A percentile compares a stretch with the other conserved stretches of the same genome.
Conservation (phyloP, 2,797 vertebrate species). For the Acrocephalus scirpaceus region DNA sequence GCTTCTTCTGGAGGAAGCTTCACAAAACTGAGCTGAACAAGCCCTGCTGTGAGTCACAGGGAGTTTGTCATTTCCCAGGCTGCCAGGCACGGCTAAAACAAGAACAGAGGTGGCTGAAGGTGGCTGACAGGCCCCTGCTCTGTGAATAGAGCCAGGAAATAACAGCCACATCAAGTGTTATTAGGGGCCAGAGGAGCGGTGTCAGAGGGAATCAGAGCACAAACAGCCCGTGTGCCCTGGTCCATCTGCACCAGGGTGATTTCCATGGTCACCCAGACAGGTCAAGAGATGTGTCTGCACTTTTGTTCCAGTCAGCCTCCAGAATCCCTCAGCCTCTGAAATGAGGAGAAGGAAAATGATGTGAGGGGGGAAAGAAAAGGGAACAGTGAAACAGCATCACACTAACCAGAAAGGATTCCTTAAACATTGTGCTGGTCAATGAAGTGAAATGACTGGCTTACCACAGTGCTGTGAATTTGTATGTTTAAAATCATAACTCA, state of each 20-base stretch:
- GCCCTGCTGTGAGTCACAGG: background rate
- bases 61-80: background rate
- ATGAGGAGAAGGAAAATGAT: background rate
- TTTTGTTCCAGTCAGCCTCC: background rate
- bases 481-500: background rate
- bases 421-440: background rate
- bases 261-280: background rate
- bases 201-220: background rate
- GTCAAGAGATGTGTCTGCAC: background rate
- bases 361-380: accelerated
- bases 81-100: background rate
- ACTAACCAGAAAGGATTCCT: background rate
- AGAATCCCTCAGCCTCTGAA: background rate
- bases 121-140: background rate
- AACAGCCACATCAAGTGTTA: background rate
- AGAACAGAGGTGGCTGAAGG: slow-evolving; percentile 6
- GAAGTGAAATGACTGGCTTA: background rate
- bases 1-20: background rate
- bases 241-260: background rate
- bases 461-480: background rate
- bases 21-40: background rate
- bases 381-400: background rate
- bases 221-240: background rate
- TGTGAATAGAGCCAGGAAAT: slow-evolving; percentile 16
- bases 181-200: background rate